A percentile compares a stretch with the other conserved stretches of the same genome.
Evolutionary conservation across 2,113 vertebrate species (phyloP).

Genomic region (Brevimyrus niger): DNA sequence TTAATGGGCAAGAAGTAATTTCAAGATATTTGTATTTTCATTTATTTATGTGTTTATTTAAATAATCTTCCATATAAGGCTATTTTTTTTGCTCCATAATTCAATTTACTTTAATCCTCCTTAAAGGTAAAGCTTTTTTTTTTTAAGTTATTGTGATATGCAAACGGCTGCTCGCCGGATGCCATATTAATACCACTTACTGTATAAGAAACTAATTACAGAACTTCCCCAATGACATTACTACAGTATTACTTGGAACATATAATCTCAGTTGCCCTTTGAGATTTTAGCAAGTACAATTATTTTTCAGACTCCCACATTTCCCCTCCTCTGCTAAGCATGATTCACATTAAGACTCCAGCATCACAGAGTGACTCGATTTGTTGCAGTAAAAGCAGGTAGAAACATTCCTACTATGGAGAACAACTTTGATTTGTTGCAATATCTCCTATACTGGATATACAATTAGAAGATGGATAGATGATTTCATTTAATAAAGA

Average conservation of each 20-base stretch:
- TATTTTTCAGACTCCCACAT: not conserved
- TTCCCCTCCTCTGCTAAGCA: not conserved
- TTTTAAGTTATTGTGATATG: not conserved
- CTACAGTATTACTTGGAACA: constrained; percentile 7
- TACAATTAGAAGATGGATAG: not conserved
- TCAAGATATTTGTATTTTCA: not conserved
- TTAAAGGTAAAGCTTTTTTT: not conserved
- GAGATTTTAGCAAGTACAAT: not conserved
- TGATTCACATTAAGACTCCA: not conserved
- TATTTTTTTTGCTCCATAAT: not conserved
- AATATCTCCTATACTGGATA: not conserved
- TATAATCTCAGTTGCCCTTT: constrained; percentile 6
- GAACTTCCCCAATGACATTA: not conserved
- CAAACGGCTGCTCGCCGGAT: not conserved
- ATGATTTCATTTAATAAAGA: not conserved
- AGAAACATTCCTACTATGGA: not conserved
- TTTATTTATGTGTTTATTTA: not conserved
- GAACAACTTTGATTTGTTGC: not conserved
- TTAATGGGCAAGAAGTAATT: not conserved
- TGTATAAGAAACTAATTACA: constrained; percentile 17
- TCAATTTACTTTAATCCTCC: not conserved
- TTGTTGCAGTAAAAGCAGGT: not conserved
- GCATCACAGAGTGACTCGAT: not conserved
- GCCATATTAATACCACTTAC: not conserved
- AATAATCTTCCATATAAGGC: not conserved